Evolutionary conservation across 2,113 vertebrate species (phyloP), one percentile per base, ranked within the genome.

Genomic region (Etheostoma spectabile): DNA sequence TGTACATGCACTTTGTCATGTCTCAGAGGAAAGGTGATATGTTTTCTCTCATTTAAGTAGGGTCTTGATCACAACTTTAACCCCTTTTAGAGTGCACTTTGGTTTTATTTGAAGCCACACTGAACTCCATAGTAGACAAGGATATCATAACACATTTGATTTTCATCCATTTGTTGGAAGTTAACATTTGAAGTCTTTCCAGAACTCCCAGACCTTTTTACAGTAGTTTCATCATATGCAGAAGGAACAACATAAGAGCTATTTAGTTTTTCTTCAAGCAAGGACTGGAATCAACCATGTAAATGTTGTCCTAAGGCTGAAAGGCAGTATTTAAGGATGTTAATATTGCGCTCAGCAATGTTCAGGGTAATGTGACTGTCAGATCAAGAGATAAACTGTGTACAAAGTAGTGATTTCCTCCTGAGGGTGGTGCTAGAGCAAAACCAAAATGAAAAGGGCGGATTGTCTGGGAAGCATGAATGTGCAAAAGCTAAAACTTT

Each of bases 1-100:
- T 61, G 38, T 11, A 30, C 66, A 71, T 42, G 13, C 35, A 53
- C 19, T 42, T 74, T 48, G 51, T 78, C 56, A 45, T 57, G 46
- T 81, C 51, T 83, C 15, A n/a, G 49, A 38, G 48, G 22, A 64
- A 51, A 78, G 7, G 11, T 6, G 24, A 64, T 61, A 24, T 66
- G 15, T 78, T 78, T 19, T 66, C 27, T 56, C 6, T 12, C 22
- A 35, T 69, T 21, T 42, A 27, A 77, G 38, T 18, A 22, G 21
- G 16, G 30, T 13, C 72, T 84, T 83, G 68, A 75, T 75, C 6
- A 13, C 48, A 24, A 21, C 42, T 30, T 53, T 5, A 65, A 8
- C 1, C 5, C 35, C 62, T 14, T 5, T 19, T 10, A n/a, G 15
- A 56, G 57, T 52, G 12, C 24, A 10, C 12, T 24, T 68, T 66